Evolutionary conservation across 2,888 invertebrate species (phyloP), one percentile per base, ranked within the genome.

Genomic region (Onthophagus sagittarius): DNA sequence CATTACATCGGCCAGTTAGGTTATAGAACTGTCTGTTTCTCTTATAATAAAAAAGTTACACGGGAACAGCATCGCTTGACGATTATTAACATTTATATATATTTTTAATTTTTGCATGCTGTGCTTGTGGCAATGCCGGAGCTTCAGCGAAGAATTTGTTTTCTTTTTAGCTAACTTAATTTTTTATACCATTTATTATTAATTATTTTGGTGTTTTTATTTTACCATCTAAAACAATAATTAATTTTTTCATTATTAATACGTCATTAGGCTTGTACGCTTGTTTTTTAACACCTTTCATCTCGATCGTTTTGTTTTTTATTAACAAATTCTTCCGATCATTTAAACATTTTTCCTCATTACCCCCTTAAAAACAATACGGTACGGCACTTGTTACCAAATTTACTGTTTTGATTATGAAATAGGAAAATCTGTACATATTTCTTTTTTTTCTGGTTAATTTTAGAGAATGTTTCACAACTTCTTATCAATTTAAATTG

Each of bases 321-420:
- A 77, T 84, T 83, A 82, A 82, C 83, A 84, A 81, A 81, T 82
- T 77, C 82, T 81, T 81, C 83, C 83, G 82, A 71, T 70, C 67
- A 67, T 23, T 62, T 73, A 23, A 23, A 23, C 23, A 23, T 23
- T 23, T 72, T 73, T 75, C 73, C 73, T 72, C 70, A 9, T 53
- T 71, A 82, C 79, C 80, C 81, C 77, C 75, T 77, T 77, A 72
- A 75, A 75, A 74, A 72, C 75, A 76, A 77, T 79, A 81, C 84
- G 84, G 85, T 85, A 84, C 81, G 85, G 85, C 85, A 85, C 85
- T 85, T 81, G 75, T 71, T 73, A 75, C 73, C 69, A 73, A 75
- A 75, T 75, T 75, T 71, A 63, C 62, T 63, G 32, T 75, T 73
- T 73, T 63, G 75, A 67, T 53, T 11, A 53, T 9, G 6, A 9